Base-by-base conservation (phyloP, 1,140 invertebrate species). In the Calliphora vicina region DNA sequence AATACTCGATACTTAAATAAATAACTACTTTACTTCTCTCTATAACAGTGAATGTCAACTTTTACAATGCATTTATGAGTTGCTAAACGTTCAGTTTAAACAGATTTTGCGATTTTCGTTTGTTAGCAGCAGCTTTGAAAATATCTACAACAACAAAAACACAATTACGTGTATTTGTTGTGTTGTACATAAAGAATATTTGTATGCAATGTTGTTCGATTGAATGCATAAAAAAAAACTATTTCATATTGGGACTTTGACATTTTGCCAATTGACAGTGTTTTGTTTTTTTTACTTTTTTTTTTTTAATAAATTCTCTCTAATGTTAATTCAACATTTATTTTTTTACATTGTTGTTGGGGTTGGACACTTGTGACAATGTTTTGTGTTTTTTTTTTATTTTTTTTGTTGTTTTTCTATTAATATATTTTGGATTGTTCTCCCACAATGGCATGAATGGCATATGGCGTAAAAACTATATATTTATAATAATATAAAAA, bases 251-350 rank as follows among this genome's bases (percentile, higher is more conserved):
- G 74, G 74, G 35, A 78, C 74, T 78, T 78, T 78, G 74, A 78
- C 74, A 78, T 78, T 78, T 78, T 78, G 43, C 74, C 74, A 78
- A 78, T 78, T 78, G 74, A 78, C 74, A 78, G 61, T 78, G 35
- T 43, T 43, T 73, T 13, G 71, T 73, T 72, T 25, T 74, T 9
- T n/a, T n/a, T n/a, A n/a, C n/a, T n/a, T n/a, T n/a, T n/a, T n/a
- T n/a, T n/a, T n/a, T n/a, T 45, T 23, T 15, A 45, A 67, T 67
- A 67, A 23, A 20, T 67, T 67, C 17, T 67, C 20, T 67, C 17
- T 20, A 67, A 23, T 23, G 8, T 67, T 20, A 23, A 23, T 67
- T 15, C 17, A 10, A 57, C 17, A n/a, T 57, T 57, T 61, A 25
- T 23, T 20, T 67, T 50, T 45, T 0, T n/a, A 20, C 23, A 20